Evolutionary conservation across 2,113 vertebrate species (phyloP), one percentile per base, ranked within the genome.

Genomic region (Propithecus coquereli): DNA sequence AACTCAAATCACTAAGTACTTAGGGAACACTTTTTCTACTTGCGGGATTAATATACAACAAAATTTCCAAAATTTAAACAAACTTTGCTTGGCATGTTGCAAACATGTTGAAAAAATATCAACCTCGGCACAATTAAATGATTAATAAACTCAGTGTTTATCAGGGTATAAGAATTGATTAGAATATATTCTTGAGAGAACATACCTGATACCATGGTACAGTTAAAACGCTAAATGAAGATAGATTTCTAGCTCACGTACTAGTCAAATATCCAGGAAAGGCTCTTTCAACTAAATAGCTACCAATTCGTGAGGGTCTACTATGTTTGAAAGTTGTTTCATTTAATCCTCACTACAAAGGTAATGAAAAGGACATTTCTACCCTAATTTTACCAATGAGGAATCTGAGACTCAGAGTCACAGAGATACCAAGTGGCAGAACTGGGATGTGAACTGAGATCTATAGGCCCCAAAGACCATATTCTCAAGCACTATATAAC

Each of bases 31-130:
- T 68, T 96, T 50, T 45, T 92, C 77, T 95, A 77, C 68, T 57
- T 86, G 68, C 47, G 77, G 43, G 22, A 37, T 68, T 23, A 89
- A 68, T 27, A 87, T 30, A 43, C 22, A 96, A 71, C 30, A 70
- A 73, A 45, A 77, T 81, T 86, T 82, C 63, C 40, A 95, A 93
- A 96, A 77, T 52, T 89, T 80, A 73, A 94, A 71, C 17, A 65
- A 94, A 95, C 90, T 85, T 68, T 94, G 34, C 52, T 96, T 93
- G 57, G 76, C 6, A 80, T 27, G 18, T 70, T 83, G 10, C 40
- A 96, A 80, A 92, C 7, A 59, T 74, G 7, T 3, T 92, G 16
- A 61, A 59, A 47, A 94, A 82, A 82, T 59, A 23, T 94, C 45
- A 95, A 85, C 3, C 22, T 43, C 22, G 20, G 18, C 9, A 76